A percentile compares a stretch with the other conserved stretches of the same genome.
phyloP scores from a whole-genome alignment of 2,888 invertebrate species.

The Acanthoscelides obtectus region DNA sequence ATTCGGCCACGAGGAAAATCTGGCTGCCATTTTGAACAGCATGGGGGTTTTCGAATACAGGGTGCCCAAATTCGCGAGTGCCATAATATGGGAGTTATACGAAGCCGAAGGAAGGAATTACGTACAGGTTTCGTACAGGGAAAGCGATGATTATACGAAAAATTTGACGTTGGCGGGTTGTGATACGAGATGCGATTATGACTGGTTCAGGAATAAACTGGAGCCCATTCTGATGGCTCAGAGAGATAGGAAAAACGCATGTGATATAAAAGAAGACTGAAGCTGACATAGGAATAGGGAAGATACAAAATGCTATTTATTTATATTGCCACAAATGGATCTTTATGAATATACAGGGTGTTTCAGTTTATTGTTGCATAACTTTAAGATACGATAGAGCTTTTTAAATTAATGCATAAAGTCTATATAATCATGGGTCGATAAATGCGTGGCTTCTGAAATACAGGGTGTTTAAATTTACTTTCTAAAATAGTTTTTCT shows the following conservation, averaged over 20 bases:
- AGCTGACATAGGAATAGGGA: too few relatives aligned
- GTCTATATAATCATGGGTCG: too few relatives aligned
- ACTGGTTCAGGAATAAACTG: conserved; percentile 54
- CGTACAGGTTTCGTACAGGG: conserved; percentile 57
- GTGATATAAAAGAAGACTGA: neutral
- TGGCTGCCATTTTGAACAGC: conserved; percentile 67
- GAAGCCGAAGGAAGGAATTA: conserved; percentile 29
- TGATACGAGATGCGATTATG: conserved; percentile 58
- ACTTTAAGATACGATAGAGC: too few relatives aligned
- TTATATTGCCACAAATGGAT: too few relatives aligned
- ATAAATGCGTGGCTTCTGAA: too few relatives aligned
- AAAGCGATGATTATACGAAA: conserved; percentile 55
- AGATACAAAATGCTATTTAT: too few relatives aligned
- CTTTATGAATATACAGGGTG: too few relatives aligned
- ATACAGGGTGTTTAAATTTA: too few relatives aligned
- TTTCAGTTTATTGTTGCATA: too few relatives aligned
- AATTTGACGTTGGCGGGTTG: conserved; percentile 63
- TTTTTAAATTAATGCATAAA: too few relatives aligned
- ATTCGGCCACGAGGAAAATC: conserved; percentile 76
- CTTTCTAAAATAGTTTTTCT: too few relatives aligned
- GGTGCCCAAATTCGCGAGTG: conserved; percentile 64
- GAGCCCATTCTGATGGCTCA: conserved; percentile 39
- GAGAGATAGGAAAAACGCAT: conserved; percentile 1
- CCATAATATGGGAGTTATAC: conserved; percentile 67
- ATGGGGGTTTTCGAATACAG: conserved; percentile 64